phyloP scores from a whole-genome alignment of 2,888 invertebrate genomes.

The Norana najaformis region DNA sequence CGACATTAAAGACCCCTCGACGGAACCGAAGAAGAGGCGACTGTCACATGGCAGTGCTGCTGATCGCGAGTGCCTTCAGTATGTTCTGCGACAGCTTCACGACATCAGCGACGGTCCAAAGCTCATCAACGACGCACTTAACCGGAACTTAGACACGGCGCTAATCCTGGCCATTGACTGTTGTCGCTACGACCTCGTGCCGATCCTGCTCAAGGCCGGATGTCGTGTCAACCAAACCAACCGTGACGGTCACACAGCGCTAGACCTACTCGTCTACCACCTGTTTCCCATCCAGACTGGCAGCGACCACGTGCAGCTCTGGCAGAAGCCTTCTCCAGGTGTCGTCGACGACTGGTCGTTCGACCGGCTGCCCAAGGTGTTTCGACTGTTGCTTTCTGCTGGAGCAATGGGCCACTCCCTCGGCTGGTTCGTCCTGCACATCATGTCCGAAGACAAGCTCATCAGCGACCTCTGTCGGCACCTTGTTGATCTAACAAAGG shows the following conservation, averaged over 20 bases:
- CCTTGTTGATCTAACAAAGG: not conserved
- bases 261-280: constrained; percentile 15
- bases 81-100: not conserved
- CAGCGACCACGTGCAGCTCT: constrained; percentile 14
- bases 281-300: not conserved
- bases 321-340: not conserved
- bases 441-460: not conserved
- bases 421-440: constrained; percentile 20
- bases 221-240: constrained; percentile 8
- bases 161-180: constrained; percentile 1
- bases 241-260: constrained; percentile 15
- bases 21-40: not conserved
- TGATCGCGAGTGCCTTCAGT: constrained; percentile 13
- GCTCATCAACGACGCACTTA: not conserved
- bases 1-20: not conserved
- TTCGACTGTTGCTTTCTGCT: not conserved
- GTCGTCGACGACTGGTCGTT: constrained; percentile 15
- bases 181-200: not conserved
- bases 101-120: not conserved
- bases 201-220: not conserved
- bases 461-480: not conserved
- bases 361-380: not conserved
- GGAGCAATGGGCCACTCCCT: not conserved
- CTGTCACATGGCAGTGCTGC: not conserved
- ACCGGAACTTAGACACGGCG: not conserved